Percentiles rank a stretch among this genome's conserved stretches.
Evolutionary conservation across 2,888 invertebrate genomes (phyloP).

Genomic region (Rhagophthalmus giganteus): DNA sequence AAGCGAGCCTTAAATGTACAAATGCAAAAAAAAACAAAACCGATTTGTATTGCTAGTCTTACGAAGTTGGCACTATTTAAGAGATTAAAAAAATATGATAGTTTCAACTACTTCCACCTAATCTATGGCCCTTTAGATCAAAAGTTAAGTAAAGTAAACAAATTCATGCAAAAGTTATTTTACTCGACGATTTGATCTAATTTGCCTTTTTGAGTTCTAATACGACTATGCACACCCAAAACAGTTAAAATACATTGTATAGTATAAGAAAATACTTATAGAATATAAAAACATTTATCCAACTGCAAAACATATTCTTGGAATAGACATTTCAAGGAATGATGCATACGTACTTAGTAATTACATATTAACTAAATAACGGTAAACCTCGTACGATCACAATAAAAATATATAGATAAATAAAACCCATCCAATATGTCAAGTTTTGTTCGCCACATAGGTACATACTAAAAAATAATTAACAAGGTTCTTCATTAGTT

Average conservation of each 20-base stretch:
- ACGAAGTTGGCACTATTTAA: constrained; percentile 21
- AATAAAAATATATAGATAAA: background rate
- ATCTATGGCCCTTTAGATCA: background rate
- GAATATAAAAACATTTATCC: constrained; percentile 12
- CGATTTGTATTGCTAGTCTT: constrained; percentile 15
- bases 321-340: constrained; percentile 15
- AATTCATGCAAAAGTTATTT: background rate
- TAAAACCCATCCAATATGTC: no score
- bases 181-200: background rate
- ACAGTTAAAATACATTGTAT: constrained; percentile 16
- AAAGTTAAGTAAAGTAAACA: background rate
- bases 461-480: constrained; percentile 5
- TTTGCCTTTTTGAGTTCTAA: background rate
- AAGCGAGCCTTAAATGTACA: background rate
- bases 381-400: constrained; percentile 9
- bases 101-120: constrained; percentile 8
- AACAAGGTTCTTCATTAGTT: constrained; percentile 33
- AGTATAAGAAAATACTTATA: constrained; percentile 23
- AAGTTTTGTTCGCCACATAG: background rate
- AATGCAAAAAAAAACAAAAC: constrained; percentile 4
- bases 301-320: constrained; percentile 6
- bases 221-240: constrained; percentile 11
- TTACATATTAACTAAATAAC: constrained; percentile 4
- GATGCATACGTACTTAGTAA: constrained; percentile 6
- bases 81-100: constrained; percentile 26